Percentiles rank a stretch among this genome's conserved stretches.
Conservation (phyloP, 2,888 invertebrate genomes). For the Drosophila mercatorum region DNA sequence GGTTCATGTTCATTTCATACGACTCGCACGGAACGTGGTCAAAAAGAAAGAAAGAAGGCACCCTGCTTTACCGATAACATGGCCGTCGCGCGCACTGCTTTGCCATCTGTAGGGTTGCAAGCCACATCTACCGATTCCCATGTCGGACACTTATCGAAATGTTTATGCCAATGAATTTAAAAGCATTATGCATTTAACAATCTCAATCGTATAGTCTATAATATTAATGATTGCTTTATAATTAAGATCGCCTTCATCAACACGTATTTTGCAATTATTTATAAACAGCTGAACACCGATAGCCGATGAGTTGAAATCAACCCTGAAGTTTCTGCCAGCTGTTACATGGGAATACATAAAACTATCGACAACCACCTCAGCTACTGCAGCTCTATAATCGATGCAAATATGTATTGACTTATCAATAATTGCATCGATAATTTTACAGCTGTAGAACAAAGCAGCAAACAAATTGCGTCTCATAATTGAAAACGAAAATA, state of each 20-base stretch:
- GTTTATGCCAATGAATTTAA: fast-evolving
- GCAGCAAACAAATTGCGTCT: constrained; percentile 52
- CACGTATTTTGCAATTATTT: not conserved
- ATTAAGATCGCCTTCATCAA: not conserved
- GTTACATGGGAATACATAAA: not conserved
- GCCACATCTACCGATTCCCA: constrained; percentile 6
- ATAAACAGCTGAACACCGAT: not conserved
- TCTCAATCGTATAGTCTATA: fast-evolving
- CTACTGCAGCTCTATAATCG: constrained; percentile 7
- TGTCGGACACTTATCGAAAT: not conserved
- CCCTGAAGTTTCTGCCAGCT: not conserved
- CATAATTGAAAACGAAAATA: constrained; percentile 47
- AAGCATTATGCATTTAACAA: not conserved
- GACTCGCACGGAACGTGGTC: constrained; percentile 84
- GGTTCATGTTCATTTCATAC: constrained; percentile 84
- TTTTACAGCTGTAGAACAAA: constrained; percentile 56
- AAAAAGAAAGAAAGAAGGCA: constrained; percentile 83
- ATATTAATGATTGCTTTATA: not conserved
- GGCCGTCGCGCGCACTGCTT: constrained; percentile 63
- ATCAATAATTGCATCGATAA: constrained; percentile 41
- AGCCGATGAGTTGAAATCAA: not conserved
- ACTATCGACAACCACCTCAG: constrained; percentile 15
- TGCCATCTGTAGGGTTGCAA: constrained; percentile 36
- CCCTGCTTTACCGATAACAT: constrained; percentile 78
- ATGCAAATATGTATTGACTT: constrained; percentile 1